Base-by-base conservation (phyloP, 2,113 vertebrate genomes). In the Podocnemis expansa region DNA sequence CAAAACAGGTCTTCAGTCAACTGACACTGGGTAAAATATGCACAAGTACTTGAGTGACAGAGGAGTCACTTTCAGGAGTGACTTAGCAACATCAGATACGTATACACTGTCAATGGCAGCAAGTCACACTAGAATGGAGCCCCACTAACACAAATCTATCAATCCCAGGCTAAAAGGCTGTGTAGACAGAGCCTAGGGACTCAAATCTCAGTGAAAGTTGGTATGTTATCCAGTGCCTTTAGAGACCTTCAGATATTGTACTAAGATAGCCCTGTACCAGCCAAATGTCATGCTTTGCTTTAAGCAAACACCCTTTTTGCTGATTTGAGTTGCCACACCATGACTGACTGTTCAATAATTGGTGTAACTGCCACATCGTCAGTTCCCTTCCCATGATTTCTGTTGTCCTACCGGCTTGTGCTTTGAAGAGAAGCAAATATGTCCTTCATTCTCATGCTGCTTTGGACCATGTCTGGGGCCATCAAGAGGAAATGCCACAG, bases 401-500 rank as follows among this genome's bases (percentile, higher is more conserved):
- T 82, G 55, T 55, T 45, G 38, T 94, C 93, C 97, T 96, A 98
- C 98, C 97, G 98, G 94, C 94, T 98, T 82, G 96, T 80, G 52
- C 98, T 94, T 84, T 79, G 97, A 94, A 98, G 96, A 49, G 97
- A 91, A 82, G 92, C 88, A 81, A 92, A 87, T 21, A 98, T 56
- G 34, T 95, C 95, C 82, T 38, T 91, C 60, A 97, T 75, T 1
- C 93, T 89, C 4, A 82, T 78, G 45, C 87, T 94, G 88, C 97
- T 96, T 91, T 97, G 96, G 80, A 98, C 91, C n/a, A 98, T 85
- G 17, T 97, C 96, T 76, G 98, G 97, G 70, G 97, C 91, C 91
- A 97, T 97, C 12, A 98, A 93, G 47, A 98, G 97, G 49, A 98
- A 90, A 43, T 97, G 97, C 98, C 98, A 98, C 56, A 98, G 34